Base-by-base conservation (phyloP, 2,888 invertebrate genomes). In the Eristalis arbustorum region DNA sequence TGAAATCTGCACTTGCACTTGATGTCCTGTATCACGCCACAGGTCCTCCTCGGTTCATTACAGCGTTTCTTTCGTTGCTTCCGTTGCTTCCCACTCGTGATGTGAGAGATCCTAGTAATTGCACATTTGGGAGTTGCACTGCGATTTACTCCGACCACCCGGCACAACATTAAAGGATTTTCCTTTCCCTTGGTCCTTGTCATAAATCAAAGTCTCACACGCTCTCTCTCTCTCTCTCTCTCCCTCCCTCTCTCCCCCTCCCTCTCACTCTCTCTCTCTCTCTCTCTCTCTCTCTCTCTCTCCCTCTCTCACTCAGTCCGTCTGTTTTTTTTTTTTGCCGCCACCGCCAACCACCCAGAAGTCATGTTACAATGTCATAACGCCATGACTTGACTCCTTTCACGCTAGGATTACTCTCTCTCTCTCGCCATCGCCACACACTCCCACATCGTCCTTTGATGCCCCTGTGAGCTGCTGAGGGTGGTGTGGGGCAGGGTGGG, bases 301-400 rank as follows among this genome's bases (percentile, higher is more conserved):
- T 57, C 14, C 0, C 8, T 34, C 8, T 23, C 2, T 28, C 28
- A 2, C 2, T 28, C 31, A 2, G 31, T 31, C 31, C 31, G 31
- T 31, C 31, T 31, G 31, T 31, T 66, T 37, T 37, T 64, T 56
- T 22, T 18, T 71, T 49, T 8, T 49, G 49, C 49, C 49, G 4
- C 42, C 42, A 3, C 2, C 61, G 28, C 8, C 31, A 49, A 13
- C 64, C 28, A 14, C 61, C 72, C 42, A 67, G 57, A 76, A 85
- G 85, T 81, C 85, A 71, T 81, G 81, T 77, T 77, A 85, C 77
- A 81, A 71, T 74, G 81, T 85, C 85, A 85, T 85, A 85, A 85
- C 63, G 76, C 64, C 72, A 75, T 66, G 76, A 80, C 76, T 77
- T 63, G 40, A 71, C 64, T 77, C 62, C 69, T 77, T 81, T 81